Percentiles rank a stretch among this genome's conserved stretches.
Conservation (phyloP, 2,888 invertebrate species). For the Hemithea aestivaria region DNA sequence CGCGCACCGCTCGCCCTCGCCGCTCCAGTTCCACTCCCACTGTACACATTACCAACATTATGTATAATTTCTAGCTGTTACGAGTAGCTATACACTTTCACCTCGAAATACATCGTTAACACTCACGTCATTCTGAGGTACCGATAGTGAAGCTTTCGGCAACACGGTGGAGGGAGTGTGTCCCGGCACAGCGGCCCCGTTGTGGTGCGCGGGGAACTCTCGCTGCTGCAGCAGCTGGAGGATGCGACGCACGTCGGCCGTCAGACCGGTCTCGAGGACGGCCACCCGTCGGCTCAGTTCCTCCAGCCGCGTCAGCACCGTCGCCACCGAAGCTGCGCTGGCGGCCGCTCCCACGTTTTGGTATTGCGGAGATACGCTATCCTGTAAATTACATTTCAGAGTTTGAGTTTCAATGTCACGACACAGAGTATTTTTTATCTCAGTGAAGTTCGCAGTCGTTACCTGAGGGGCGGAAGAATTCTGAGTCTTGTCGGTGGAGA, state of each 20-base stretch:
- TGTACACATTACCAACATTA: slow-evolving; percentile 28
- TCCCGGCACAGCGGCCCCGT: slow-evolving; percentile 47
- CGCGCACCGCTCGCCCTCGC: slow-evolving; percentile 42
- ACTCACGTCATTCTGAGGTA: slow-evolving; percentile 61
- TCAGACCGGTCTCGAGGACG: slow-evolving; percentile 85
- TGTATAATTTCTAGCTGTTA: too few relatives aligned
- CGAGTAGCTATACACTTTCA: neutral
- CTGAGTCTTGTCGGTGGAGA: slow-evolving; percentile 54
- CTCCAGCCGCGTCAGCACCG: slow-evolving; percentile 83
- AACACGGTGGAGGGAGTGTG: slow-evolving; percentile 63
- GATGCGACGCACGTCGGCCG: slow-evolving; percentile 86
- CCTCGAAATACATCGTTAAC: too few relatives aligned
- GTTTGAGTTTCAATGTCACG: too few relatives aligned
- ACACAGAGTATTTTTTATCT: too few relatives aligned
- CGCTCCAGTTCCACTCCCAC: slow-evolving; percentile 72
- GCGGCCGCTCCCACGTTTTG: slow-evolving; percentile 66
- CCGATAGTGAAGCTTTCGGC: slow-evolving; percentile 64
- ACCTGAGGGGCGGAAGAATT: slow-evolving; percentile 32
- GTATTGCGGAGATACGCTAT: slow-evolving; percentile 67
- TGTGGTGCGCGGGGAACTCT: slow-evolving; percentile 44
- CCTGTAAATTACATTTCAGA: slow-evolving; percentile 42
- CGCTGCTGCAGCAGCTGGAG: slow-evolving; percentile 81
- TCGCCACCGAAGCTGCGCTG: slow-evolving; percentile 63
- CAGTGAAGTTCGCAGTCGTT: too few relatives aligned
- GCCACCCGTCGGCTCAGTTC: slow-evolving; percentile 84